These are phyloP conservation scores for Euthynnus affinis DNA, from an alignment of 2,797 vertebrate genomes.

Conservation along the genomic window DNA sequence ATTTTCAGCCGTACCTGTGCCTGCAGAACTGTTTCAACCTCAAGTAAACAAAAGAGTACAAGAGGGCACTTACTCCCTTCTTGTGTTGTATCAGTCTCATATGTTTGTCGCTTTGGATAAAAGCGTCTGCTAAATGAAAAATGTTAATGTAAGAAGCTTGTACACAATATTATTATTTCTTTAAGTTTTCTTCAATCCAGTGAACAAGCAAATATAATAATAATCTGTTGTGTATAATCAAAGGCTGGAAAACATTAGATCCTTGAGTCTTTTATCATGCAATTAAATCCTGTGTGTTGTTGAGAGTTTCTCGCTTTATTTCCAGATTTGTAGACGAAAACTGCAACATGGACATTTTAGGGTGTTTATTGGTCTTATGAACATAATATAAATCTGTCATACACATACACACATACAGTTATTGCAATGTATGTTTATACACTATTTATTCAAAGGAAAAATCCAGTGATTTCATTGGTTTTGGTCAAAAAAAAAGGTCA, in stretches of 20 bases:
- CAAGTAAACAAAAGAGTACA: no score
- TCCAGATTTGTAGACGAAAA: neutral
- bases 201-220: neutral
- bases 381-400: constrained; percentile 3
- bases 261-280: neutral
- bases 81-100: no score
- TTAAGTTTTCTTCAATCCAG: neutral
- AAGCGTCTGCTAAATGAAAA: no score
- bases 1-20: no score
- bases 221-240: neutral
- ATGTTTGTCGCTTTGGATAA: no score
- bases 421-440: neutral
- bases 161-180: neutral
- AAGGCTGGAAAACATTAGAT: neutral
- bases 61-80: no score
- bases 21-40: no score
- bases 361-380: constrained; percentile 31
- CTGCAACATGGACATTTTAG: neutral
- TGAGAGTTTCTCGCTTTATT: neutral
- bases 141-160: no score
- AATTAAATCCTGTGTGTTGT: neutral
- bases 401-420: neutral
- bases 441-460: neutral
- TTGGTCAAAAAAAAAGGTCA: neutral
- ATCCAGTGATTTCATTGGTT: constrained; percentile 3